These are phyloP conservation scores for Cephus nigrinus DNA, from an alignment of 2,888 invertebrate species.

Conservation along the genomic window DNA sequence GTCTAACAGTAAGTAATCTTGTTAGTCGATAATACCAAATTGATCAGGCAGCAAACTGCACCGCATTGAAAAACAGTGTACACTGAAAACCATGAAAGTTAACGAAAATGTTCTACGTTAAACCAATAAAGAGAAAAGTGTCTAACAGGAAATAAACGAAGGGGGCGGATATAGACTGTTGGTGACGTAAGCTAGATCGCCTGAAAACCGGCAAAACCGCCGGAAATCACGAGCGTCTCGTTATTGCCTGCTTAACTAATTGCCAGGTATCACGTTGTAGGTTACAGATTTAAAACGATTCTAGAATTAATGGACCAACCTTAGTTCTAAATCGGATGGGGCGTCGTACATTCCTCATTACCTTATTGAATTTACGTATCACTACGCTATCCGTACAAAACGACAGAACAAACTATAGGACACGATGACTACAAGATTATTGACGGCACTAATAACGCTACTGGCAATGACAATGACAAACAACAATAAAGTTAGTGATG, in stretches of 20 bases:
- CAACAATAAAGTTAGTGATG: neutral
- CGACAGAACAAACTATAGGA: neutral
- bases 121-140: constrained; percentile 13
- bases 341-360: neutral
- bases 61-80: neutral
- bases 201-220: neutral
- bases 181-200: neutral
- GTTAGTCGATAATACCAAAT: neutral
- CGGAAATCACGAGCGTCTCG: neutral
- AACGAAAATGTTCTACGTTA: neutral
- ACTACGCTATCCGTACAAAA: neutral
- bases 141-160: constrained; percentile 15
- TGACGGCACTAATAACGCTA: neutral
- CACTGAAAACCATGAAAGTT: neutral
- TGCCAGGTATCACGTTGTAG: neutral
- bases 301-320: neutral
- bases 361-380: neutral
- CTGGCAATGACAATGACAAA: neutral
- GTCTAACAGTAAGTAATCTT: neutral
- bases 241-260: neutral
- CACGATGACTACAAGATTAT: neutral
- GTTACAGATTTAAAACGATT: neutral
- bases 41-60: neutral
- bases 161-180: constrained; percentile 6
- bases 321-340: neutral